These are phyloP conservation scores for Patiria pectinifera DNA, from an alignment of 53 echinoderm and acorn worm species.

Conservation along the genomic window DNA sequence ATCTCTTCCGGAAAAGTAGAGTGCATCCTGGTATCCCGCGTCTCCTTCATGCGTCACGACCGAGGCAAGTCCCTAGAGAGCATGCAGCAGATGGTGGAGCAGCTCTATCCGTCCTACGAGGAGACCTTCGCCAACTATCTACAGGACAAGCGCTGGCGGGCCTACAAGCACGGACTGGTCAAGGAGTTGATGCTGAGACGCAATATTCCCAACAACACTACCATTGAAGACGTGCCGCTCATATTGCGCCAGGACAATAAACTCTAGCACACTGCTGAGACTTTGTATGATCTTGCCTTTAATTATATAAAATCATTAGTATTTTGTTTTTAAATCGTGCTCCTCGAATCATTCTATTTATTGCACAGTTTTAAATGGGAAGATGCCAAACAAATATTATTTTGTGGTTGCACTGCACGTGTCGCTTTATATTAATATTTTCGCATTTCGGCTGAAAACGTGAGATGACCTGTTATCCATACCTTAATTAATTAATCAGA, in stretches of 20 bases:
- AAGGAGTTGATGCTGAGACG: conserved; percentile 74
- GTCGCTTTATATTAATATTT: too few species aligned
- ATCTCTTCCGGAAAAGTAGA: conserved; percentile 81
- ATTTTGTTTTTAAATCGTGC: too few species aligned
- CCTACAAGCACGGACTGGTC: conserved; percentile 80
- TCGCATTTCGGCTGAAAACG: too few species aligned
- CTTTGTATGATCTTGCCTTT: not conserved
- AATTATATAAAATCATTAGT: not conserved
- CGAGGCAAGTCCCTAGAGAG: conserved; percentile 79
- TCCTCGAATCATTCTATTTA: too few species aligned
- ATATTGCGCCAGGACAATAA: conserved; percentile 36
- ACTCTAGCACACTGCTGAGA: not conserved
- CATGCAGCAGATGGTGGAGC: conserved; percentile 69
- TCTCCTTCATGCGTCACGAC: conserved; percentile 89
- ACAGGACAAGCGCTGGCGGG: conserved; percentile 79
- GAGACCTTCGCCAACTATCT: conserved; percentile 77
- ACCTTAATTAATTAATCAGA: too few species aligned
- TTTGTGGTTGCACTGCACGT: too few species aligned
- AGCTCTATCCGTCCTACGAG: conserved; percentile 79
- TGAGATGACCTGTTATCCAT: too few species aligned
- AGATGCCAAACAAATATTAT: too few species aligned
- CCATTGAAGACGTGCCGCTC: conserved; percentile 75
- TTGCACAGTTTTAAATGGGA: too few species aligned
- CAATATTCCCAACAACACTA: conserved; percentile 80
- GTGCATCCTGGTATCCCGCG: conserved; percentile 77